Evolutionary conservation across 64 coral and sea anemone species (phyloP).

Genomic region (Montipora cactus): DNA sequence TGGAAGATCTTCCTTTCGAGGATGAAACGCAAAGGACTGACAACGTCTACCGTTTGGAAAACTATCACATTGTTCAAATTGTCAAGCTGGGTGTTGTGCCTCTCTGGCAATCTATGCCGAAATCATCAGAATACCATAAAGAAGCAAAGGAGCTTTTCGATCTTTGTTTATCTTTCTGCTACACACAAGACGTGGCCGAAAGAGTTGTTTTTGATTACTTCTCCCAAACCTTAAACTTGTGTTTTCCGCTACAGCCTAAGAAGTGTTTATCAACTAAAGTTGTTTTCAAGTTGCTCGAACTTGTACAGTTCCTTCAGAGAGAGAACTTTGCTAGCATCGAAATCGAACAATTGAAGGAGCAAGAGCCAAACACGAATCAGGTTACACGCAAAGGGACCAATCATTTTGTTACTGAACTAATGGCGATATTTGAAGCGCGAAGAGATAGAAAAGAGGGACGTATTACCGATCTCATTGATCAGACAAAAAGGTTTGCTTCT

Average conservation of each 20-base stretch:
- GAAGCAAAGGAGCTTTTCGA: slow-evolving; percentile 9
- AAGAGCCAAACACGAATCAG: too few relatives aligned
- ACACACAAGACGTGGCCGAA: slow-evolving; percentile 5
- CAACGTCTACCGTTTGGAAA: not conserved
- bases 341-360: not conserved
- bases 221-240: not conserved
- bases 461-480: not conserved
- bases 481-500: not conserved
- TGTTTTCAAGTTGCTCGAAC: not conserved
- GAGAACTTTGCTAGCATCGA: not conserved
- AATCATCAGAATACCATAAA: not conserved
- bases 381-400: not conserved
- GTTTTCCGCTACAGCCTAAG: not conserved
- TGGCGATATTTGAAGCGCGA: not conserved
- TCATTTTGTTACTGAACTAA: not conserved
- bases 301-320: not conserved
- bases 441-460: not conserved
- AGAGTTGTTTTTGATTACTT: slow-evolving; percentile 9
- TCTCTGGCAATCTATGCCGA: not conserved
- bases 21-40: not conserved
- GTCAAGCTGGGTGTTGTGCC: not conserved
- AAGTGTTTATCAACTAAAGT: not conserved
- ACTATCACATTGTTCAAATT: not conserved
- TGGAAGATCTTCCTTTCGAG: not conserved
- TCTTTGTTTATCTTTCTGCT: slow-evolving; percentile 5